Conservation (phyloP, 2,797 vertebrate species). For the Champsocephalus gunnari region DNA sequence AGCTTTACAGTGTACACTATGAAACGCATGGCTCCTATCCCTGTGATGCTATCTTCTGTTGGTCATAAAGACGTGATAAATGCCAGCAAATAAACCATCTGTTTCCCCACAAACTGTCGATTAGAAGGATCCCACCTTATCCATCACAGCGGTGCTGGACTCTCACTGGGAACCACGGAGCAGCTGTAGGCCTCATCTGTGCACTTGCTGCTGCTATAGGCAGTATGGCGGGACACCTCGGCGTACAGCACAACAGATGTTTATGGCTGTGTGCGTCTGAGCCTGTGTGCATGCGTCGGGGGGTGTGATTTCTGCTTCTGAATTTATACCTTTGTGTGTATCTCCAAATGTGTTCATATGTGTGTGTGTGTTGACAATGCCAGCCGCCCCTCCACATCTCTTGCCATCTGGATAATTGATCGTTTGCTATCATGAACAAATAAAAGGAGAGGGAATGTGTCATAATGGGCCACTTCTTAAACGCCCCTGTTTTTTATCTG, state of each 20-base stretch:
- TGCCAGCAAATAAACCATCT: conserved; percentile 72
- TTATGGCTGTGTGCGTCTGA: conserved; percentile 66
- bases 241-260: conserved; percentile 80
- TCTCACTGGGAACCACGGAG: conserved; percentile 61
- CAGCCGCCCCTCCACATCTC: conserved; percentile 54
- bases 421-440: conserved; percentile 81
- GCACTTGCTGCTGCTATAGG: conserved; percentile 68
- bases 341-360: conserved; percentile 39
- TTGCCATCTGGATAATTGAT: conserved; percentile 86
- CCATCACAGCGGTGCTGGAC: conserved; percentile 60
- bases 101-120: conserved; percentile 70
- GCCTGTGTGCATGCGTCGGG: conserved; percentile 12
- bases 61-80: conserved; percentile 76
- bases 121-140: conserved; percentile 68
- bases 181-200: conserved; percentile 81
- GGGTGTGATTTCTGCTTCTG: conserved; percentile 53
- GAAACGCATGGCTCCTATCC: conserved; percentile 26
- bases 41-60: conserved; percentile 53
- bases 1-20: conserved; percentile 8
- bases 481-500: conserved; percentile 62
- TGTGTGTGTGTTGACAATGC: conserved; percentile 39
- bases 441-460: conserved; percentile 67
- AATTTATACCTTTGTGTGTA: conserved; percentile 51
- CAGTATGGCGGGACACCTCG: conserved; percentile 74
- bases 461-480: conserved; percentile 82